A percentile compares a stretch with the other conserved stretches of the same genome.
Conservation (phyloP, 2,797 vertebrate species). For the Labeo calbasu region DNA sequence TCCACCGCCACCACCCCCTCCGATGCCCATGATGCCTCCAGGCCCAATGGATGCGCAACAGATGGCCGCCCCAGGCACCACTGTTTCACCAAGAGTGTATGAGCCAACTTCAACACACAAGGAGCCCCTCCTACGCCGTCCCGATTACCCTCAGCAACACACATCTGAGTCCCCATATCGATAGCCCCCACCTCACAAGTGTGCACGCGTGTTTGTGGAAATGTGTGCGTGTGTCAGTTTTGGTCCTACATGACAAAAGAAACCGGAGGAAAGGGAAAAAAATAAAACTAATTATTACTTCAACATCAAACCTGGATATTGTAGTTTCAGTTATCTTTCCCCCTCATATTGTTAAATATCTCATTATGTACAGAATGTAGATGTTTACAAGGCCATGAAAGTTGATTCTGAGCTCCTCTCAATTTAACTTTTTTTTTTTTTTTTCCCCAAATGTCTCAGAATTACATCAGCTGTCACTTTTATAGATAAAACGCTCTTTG, state of each 20-base stretch:
- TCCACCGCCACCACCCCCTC: conserved; percentile 70
- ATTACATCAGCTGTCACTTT: conserved; percentile 38
- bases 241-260: conserved; percentile 63
- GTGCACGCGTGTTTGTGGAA: conserved; percentile 54
- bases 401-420: conserved; percentile 7
- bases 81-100: conserved; percentile 76
- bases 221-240: conserved; percentile 58
- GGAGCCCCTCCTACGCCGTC: conserved; percentile 81
- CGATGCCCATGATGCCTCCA: conserved; percentile 62
- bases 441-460: not conserved
- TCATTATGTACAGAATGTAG: conserved; percentile 54
- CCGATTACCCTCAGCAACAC: conserved; percentile 81
- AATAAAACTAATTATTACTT: conserved; percentile 52
- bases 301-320: conserved; percentile 57
- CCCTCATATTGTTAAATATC: conserved; percentile 28
- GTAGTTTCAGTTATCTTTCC: conserved; percentile 57
- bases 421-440: conserved; percentile 17
- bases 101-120: conserved; percentile 83
- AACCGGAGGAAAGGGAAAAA: conserved; percentile 55
- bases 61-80: conserved; percentile 57
- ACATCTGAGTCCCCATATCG: conserved; percentile 85
- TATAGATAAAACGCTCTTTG: conserved; percentile 19
- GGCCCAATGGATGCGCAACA: conserved; percentile 57
- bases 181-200: conserved; percentile 73
- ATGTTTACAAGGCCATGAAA: conserved; percentile 22